Evolutionary conservation across 2,888 invertebrate genomes (phyloP).

Genomic region (Sesia bembeciformis): DNA sequence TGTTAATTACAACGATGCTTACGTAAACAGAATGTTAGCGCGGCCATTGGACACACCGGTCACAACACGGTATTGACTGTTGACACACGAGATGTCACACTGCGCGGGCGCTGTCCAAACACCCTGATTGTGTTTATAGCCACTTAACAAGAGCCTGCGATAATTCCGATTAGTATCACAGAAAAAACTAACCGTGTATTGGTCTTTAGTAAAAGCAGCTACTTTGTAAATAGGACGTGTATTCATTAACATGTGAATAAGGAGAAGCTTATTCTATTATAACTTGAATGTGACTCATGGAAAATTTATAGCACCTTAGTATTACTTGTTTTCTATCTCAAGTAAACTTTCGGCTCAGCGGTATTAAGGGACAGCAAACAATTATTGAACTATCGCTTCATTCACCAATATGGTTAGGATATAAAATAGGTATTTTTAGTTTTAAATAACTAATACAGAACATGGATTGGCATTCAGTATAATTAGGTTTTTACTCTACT

Average conservation of each 20-base stretch:
- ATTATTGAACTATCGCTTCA: no score
- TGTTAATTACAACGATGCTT: neutral
- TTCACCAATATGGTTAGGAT: no score
- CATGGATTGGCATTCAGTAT: no score
- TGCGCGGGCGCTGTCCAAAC: conserved; percentile 60
- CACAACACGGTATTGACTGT: conserved; percentile 53
- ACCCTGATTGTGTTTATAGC: conserved; percentile 70
- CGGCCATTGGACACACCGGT: conserved; percentile 11
- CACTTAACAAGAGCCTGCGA: conserved; percentile 65
- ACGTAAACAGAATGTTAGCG: conserved; percentile 32
- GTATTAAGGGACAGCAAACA: no score
- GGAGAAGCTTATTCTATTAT: no score
- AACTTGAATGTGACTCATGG: no score
- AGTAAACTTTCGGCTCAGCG: no score
- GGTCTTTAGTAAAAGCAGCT: conserved; percentile 48
- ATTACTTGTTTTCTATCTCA: no score
- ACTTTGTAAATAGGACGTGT: conserved; percentile 34
- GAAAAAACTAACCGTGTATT: conserved; percentile 38
- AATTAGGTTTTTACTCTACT: no score
- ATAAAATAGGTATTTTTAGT: no score
- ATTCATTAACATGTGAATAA: neutral
- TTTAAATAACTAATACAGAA: no score
- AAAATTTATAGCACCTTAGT: no score
- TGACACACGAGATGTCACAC: conserved; percentile 50
- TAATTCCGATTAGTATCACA: conserved; percentile 66